phyloP scores from a whole-genome alignment of 2,113 vertebrate species.

The Calyptommatus sinebrachiatus region DNA sequence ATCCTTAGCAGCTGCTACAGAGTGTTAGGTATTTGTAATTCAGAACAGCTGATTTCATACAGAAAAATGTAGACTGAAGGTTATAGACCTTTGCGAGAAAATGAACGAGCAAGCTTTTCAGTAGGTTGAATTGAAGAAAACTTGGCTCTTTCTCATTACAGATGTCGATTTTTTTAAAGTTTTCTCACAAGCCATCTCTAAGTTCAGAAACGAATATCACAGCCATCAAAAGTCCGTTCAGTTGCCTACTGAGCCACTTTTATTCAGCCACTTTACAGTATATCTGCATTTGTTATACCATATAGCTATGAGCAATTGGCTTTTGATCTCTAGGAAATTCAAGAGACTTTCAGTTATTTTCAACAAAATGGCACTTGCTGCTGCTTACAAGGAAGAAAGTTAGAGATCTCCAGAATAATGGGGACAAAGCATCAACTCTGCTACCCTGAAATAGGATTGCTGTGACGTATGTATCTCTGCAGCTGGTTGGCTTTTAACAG shows the following conservation, averaged over 20 bases:
- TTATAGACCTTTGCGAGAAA: conserved; percentile 52
- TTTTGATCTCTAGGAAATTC: no score
- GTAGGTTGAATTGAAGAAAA: conserved; percentile 35
- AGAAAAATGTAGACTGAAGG: conserved; percentile 51
- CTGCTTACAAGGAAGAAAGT: background rate
- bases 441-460: background rate
- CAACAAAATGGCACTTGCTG: background rate
- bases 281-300: background rate
- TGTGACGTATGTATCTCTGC: background rate
- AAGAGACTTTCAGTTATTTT: background rate
- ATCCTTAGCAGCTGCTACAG: conserved; percentile 68
- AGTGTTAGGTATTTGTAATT: conserved; percentile 40
- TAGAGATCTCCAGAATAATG: background rate
- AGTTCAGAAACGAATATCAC: background rate
- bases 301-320: background rate
- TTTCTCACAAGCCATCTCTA: background rate
- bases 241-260: no score
- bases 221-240: no score
- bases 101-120: conserved; percentile 37
- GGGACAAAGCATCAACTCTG: background rate
- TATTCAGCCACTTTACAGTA: no score
- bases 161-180: background rate
- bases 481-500: background rate
- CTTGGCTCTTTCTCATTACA: background rate
- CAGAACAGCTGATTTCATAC: conserved; percentile 37